Base-by-base conservation (phyloP, 2,113 vertebrate species). In the Siniperca knerii region DNA sequence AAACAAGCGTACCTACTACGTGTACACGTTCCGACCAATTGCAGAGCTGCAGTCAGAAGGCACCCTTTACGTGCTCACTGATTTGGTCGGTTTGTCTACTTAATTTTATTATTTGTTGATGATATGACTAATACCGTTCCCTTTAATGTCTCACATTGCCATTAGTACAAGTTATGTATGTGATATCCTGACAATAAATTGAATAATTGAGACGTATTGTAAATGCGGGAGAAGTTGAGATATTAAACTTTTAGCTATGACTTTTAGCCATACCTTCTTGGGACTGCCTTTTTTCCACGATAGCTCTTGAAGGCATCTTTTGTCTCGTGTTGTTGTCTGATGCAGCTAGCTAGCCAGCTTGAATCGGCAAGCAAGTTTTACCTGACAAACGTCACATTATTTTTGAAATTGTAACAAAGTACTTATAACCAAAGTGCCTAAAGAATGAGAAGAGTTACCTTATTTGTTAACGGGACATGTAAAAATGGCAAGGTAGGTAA, bases 401-500 rank as follows among this genome's bases (percentile, higher is more conserved):
- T 35, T 6, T 57, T 29, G 8, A 11, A 55, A 25, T 61, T 75
- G 61, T 46, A 67, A 20, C 33, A 52, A 65, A 69, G 7, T 35
- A 64, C 48, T 46, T 35, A 21, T 1, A 61, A 80, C 88, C 87
- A 87, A 89, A 91, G 89, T 83, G 50, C 42, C 57, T 81, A 89
- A 93, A 96, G 87, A 92, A 99, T 99, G 98, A 96, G 97, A 96
- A 96, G 98, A 96, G 98, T 98, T 52, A 99, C 98, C 86, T 95
- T 99, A 85, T 99, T 99, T 94, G 96, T 98, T 70, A 99, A 98
- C 92, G 98, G 98, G 90, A 97, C 96, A 74, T 96, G 96, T 88
- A 97, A 95, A 93, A 97, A 98, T 91, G 98, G 98, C 83, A 99
- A 99, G 98, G 98, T 98, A 92, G 92, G 97, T 87, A 50, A 72